Conservation (phyloP, 2,113 vertebrate species). For the Gambusia affinis region DNA sequence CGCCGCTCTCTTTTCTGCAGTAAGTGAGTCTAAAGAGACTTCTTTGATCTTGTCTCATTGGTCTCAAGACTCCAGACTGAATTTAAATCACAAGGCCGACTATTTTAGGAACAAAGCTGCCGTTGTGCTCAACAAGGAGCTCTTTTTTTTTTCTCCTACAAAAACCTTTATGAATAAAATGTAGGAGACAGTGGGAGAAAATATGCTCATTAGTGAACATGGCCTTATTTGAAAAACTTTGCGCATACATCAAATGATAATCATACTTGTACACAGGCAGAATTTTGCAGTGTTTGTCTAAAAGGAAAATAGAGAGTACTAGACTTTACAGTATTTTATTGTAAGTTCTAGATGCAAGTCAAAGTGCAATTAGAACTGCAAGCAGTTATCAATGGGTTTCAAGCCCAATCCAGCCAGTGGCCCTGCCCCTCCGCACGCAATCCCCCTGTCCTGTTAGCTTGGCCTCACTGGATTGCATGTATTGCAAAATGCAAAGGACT, state of each 20-base stretch:
- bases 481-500: no score
- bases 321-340: background rate
- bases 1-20: conserved; percentile 55
- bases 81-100: conserved; percentile 73
- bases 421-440: no score
- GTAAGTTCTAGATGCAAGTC: background rate
- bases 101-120: conserved; percentile 80
- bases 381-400: no score
- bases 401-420: no score
- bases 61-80: conserved; percentile 72
- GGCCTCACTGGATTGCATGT: no score
- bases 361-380: no score
- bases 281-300: background rate
- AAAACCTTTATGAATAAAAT: conserved; percentile 42
- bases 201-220: conserved; percentile 33
- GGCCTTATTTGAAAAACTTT: conserved; percentile 2
- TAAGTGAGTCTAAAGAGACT: conserved; percentile 77
- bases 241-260: background rate
- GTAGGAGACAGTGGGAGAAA: conserved; percentile 23
- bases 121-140: conserved; percentile 65
- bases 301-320: background rate
- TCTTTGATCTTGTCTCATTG: conserved; percentile 78
- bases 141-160: conserved; percentile 51
- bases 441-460: no score
- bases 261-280: background rate